Evolutionary conservation across 2,113 vertebrate species (phyloP).

Genomic region (Burhinus oedicnemus): DNA sequence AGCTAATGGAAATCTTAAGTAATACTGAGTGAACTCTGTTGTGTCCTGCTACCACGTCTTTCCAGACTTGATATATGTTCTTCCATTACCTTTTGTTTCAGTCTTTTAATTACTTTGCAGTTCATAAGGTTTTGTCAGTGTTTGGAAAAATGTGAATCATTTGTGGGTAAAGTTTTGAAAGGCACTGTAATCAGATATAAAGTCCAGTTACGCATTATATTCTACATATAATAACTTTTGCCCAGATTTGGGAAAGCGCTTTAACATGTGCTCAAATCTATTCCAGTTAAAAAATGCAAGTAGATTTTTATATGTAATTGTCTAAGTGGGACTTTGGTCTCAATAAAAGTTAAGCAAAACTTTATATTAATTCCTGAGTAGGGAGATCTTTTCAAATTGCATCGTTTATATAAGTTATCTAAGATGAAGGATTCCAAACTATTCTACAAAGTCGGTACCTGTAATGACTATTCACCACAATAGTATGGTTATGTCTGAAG

Average conservation of each 20-base stretch:
- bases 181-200: neutral
- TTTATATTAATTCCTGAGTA: neutral
- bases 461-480: neutral
- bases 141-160: constrained; percentile 28
- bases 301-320: neutral
- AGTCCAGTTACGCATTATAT: neutral
- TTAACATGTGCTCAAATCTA: neutral
- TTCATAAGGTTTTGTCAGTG: neutral
- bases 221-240: neutral
- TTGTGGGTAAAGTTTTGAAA: constrained; percentile 34
- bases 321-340: neutral
- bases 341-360: neutral
- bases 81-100: constrained; percentile 47
- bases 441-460: neutral
- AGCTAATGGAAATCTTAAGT: constrained; percentile 29
- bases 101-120: constrained; percentile 28
- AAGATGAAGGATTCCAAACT: neutral
- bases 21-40: neutral
- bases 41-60: neutral
- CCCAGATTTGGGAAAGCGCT: neutral
- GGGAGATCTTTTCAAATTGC: neutral
- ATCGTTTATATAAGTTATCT: neutral
- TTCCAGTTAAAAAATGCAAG: neutral
- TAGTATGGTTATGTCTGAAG: neutral
- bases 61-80: constrained; percentile 40